Conservation (phyloP, 2,113 vertebrate species). For the Astur gentilis region DNA sequence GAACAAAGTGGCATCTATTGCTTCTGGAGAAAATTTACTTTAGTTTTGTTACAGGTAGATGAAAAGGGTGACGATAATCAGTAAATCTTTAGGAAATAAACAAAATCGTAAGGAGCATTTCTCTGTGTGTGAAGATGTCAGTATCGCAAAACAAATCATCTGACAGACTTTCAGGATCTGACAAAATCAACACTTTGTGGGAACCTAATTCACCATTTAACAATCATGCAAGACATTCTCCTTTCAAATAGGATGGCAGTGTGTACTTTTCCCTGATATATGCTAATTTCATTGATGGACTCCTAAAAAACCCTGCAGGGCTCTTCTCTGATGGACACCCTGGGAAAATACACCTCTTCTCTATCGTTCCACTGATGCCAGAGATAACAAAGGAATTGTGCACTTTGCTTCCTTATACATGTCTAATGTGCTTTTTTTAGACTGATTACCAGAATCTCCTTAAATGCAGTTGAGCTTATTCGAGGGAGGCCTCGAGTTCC, state of each 20-base stretch:
- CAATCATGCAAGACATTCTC: neutral
- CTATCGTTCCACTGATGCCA: neutral
- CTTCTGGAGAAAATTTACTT: neutral
- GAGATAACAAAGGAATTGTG: constrained; percentile 48
- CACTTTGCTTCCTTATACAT: constrained; percentile 18
- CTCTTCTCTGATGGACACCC: neutral
- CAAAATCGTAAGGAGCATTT: neutral
- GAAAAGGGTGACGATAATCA: neutral
- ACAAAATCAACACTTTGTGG: neutral
- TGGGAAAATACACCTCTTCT: constrained; percentile 55
- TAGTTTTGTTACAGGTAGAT: neutral
- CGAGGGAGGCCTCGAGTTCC: constrained; percentile 53
- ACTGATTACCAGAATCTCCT: constrained; percentile 54
- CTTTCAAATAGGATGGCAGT: neutral
- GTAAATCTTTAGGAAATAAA: neutral
- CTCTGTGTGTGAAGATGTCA: neutral
- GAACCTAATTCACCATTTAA: neutral
- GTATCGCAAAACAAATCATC: neutral
- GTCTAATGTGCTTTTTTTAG: constrained; percentile 53
- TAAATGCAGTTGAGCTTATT: constrained; percentile 57
- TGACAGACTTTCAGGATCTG: neutral
- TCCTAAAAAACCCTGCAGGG: constrained; percentile 5
- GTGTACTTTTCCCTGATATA: neutral
- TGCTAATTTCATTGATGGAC: neutral
- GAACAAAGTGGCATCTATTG: neutral